Base-by-base conservation (phyloP, 2,888 invertebrate genomes). In the Ligdia adustata region DNA sequence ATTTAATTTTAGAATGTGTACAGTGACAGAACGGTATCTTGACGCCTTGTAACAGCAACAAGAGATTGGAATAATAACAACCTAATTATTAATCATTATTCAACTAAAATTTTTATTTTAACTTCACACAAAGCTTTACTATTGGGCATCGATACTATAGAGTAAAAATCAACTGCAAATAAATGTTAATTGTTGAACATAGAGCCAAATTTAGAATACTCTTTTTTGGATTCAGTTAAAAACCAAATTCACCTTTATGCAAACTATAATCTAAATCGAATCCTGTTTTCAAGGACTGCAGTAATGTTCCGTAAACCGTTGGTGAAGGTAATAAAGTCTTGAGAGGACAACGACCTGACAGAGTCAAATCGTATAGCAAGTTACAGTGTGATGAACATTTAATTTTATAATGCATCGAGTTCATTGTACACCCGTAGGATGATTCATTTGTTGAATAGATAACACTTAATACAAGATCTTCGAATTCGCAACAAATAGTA, bases 311-410 rank as follows among this genome's bases (percentile, higher is more conserved):
- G 78, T 76, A 76, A 79, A 78, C 79, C 77, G 82, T 81, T 82
- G 81, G 80, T 79, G 82, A 83, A 83, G 82, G 78, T 76, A 84
- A 73, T 84, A 79, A 79, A 79, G 75, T 76, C 75, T 76, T 70
- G 69, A 68, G 78, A 81, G 88, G 85, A 83, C 88, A 79, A 77
- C 83, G 88, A 88, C 88, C 88, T 79, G 79, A 64, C 69, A 77
- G 78, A 73, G 72, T 85, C 83, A 79, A 82, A 84, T 79, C 75
- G 76, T 80, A 82, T 72, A 76, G 80, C 75, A 78, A 76, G 75
- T 79, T 75, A 78, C 72, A 70, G 66, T 75, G 72, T 74, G 76
- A 79, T 70, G 72, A 71, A 77, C 73, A 75, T 79, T 79, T 78
- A 79, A 79, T 80, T 81, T 84, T 81, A 81, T 75, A 83, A 82